Evolutionary conservation across 2,113 vertebrate genomes (phyloP).

Genomic region (Platanista minor): DNA sequence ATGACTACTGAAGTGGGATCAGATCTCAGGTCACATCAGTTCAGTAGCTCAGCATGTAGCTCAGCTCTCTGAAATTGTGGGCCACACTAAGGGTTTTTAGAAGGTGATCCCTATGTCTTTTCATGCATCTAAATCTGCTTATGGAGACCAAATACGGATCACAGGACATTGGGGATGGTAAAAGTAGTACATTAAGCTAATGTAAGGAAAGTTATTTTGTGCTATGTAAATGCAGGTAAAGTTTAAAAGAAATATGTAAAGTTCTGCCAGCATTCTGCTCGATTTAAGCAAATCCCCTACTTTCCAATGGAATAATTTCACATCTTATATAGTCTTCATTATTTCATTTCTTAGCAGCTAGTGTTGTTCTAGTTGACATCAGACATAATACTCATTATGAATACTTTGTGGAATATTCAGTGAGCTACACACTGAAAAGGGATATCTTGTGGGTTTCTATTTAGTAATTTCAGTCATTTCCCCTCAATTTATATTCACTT

Average conservation of each 20-base stretch:
- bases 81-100: slow-evolving; percentile 31
- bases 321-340: slow-evolving; percentile 3
- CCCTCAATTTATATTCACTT: not conserved
- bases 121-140: not conserved
- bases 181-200: not conserved
- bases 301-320: slow-evolving; percentile 28
- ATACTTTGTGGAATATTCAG: not conserved
- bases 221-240: not conserved
- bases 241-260: not conserved
- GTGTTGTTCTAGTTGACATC: not conserved
- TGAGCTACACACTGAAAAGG: not conserved
- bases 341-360: slow-evolving; percentile 9
- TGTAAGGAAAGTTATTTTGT: not conserved
- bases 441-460: not conserved
- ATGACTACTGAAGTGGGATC: slow-evolving; percentile 45
- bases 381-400: slow-evolving; percentile 4
- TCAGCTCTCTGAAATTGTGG: slow-evolving; percentile 65
- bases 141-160: not conserved
- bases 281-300: not conserved
- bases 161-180: not conserved
- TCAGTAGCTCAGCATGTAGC: slow-evolving; percentile 52
- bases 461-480: not conserved
- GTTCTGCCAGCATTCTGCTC: not conserved
- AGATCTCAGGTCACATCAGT: slow-evolving; percentile 70
- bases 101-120: slow-evolving; percentile 41